Evolutionary conservation across 1,140 invertebrate species (phyloP).

Genomic region (Psilanteris sp.): DNA sequence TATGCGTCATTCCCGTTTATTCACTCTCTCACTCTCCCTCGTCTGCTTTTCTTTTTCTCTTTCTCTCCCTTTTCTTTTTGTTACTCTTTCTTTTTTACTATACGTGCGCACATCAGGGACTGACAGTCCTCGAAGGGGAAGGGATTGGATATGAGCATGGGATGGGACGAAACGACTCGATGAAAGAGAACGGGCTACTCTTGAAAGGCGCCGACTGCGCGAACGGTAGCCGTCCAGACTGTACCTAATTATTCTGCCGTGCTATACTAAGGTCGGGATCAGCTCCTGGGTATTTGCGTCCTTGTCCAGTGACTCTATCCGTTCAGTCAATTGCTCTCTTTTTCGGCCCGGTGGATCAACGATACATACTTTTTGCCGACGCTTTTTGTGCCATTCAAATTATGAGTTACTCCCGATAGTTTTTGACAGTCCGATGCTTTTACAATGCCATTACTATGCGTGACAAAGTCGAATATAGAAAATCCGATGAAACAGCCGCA

Average conservation of each 20-base stretch:
- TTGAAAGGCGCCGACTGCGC: conserved; percentile 74
- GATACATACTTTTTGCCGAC: conserved; percentile 21
- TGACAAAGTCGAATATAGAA: conserved; percentile 24
- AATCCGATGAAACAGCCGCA: conserved; percentile 8
- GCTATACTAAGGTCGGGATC: conserved; percentile 73
- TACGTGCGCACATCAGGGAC: conserved; percentile 28
- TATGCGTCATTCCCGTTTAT: conserved; percentile 2
- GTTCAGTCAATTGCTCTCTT: conserved; percentile 15
- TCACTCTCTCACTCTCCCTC: too few species aligned
- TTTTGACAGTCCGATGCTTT: conserved; percentile 21
- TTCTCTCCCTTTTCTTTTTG: not conserved
- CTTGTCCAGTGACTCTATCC: not conserved
- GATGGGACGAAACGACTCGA: conserved; percentile 38
- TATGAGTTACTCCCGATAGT: conserved; percentile 1
- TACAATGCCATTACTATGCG: conserved; percentile 20
- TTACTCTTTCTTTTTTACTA: conserved; percentile 20
- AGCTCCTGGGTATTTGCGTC: conserved; percentile 2
- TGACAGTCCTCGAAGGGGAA: conserved; percentile 45
- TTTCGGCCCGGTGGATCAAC: conserved; percentile 4
- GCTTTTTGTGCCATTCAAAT: conserved; percentile 23
- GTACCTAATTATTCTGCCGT: conserved; percentile 78
- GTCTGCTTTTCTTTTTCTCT: not conserved
- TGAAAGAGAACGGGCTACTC: conserved; percentile 51
- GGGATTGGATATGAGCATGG: conserved; percentile 33
- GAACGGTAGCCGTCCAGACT: conserved; percentile 76